Evolutionary conservation across 2,888 invertebrate species (phyloP).

Genomic region (Miltochrista miniata): DNA sequence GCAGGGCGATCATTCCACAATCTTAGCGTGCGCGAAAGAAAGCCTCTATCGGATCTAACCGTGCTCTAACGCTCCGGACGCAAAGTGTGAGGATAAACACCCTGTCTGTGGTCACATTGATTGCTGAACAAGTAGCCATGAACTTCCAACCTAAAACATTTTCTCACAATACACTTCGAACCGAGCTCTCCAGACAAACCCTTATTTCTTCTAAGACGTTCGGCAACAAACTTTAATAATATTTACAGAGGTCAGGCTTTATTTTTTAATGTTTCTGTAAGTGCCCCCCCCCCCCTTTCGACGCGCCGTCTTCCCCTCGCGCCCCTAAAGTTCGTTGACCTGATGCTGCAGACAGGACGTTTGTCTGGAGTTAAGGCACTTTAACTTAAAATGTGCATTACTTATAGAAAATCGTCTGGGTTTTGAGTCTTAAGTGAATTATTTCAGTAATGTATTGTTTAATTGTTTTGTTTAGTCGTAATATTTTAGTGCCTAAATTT

Average conservation of each 20-base stretch:
- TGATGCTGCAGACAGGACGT: constrained; percentile 46
- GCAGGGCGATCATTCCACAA: too few relatives aligned
- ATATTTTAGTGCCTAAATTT: neutral
- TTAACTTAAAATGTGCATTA: constrained; percentile 45
- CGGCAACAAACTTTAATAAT: constrained; percentile 14
- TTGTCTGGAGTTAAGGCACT: constrained; percentile 49
- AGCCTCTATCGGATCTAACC: too few relatives aligned
- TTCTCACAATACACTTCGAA: neutral
- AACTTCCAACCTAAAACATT: too few relatives aligned
- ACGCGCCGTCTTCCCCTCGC: constrained; percentile 14
- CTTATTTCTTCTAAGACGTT: constrained; percentile 16
- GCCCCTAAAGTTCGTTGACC: constrained; percentile 45
- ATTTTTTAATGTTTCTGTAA: constrained; percentile 53
- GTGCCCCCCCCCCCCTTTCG: constrained; percentile 20
- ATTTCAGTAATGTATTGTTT: neutral
- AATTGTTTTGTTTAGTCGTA: neutral
- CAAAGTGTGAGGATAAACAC: too few relatives aligned
- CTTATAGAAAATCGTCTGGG: constrained; percentile 29
- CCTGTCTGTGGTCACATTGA: too few relatives aligned
- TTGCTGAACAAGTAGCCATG: too few relatives aligned
- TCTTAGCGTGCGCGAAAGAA: too few relatives aligned
- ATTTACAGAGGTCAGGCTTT: constrained; percentile 32
- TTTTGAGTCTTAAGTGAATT: constrained; percentile 12
- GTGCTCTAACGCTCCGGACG: too few relatives aligned
- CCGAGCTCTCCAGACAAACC: too few relatives aligned